Conservation (phyloP, 2,797 vertebrate species). For the Vireo griseus region DNA sequence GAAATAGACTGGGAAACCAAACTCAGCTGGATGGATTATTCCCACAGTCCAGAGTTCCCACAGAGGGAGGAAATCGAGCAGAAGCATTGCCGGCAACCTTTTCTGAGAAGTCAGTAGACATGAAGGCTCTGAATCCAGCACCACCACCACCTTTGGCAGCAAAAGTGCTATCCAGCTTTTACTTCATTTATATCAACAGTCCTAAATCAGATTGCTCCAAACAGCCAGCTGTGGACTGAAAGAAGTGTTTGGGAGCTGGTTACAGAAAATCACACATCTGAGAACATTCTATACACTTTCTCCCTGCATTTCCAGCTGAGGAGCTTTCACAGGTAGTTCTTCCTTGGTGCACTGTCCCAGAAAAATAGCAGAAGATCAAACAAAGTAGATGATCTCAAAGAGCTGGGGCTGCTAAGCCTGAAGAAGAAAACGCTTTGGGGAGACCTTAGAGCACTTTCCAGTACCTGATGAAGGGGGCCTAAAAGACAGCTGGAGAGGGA, state of each 20-base stretch:
- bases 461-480: not conserved
- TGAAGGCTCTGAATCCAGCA: not conserved
- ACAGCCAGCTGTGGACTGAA: not conserved
- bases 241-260: not conserved
- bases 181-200: not conserved
- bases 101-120: not conserved
- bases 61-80: not conserved
- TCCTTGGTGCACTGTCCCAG: not conserved
- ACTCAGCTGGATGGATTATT: not conserved
- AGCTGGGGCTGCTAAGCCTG: not conserved
- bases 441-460: not conserved
- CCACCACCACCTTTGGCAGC: accelerated
- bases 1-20: not conserved
- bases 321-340: not conserved
- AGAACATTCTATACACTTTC: not conserved
- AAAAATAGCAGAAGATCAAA: not conserved
- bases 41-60: not conserved
- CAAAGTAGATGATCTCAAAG: not conserved
- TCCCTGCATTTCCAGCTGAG: not conserved
- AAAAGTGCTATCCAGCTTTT: not conserved
- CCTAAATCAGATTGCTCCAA: not conserved
- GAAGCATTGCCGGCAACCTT: not conserved
- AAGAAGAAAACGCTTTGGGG: not conserved
- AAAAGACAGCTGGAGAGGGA: not conserved
- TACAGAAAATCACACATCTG: not conserved